A percentile compares a stretch with the other conserved stretches of the same genome.
These are phyloP conservation scores for Capitulum mitella DNA, from an alignment of 2,888 invertebrate species.

Conservation along the genomic window DNA sequence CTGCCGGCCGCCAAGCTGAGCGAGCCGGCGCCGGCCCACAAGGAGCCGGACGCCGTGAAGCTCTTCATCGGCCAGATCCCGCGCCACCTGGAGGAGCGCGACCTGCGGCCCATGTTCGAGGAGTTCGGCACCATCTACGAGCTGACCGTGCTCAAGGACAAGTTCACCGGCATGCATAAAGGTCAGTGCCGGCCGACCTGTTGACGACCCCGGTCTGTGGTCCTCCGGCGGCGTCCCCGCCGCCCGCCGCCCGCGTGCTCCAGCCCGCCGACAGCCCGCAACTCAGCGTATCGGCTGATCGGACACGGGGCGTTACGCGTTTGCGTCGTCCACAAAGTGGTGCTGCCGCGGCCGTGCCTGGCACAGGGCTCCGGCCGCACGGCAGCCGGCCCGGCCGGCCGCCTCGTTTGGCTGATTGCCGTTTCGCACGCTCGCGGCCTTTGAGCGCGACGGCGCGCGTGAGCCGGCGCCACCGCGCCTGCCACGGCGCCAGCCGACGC, in stretches of 20 bases:
- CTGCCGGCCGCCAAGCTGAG: conserved; percentile 21
- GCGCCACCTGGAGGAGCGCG: conserved; percentile 76
- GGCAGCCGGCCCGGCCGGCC: background rate
- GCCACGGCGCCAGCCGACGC: background rate
- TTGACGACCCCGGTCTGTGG: background rate
- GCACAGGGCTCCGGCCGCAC: background rate
- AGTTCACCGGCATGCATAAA: conserved; percentile 92
- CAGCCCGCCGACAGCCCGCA: background rate
- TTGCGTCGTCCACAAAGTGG: background rate
- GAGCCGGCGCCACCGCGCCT: background rate
- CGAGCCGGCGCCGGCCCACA: conserved; percentile 40
- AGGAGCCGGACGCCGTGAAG: conserved; percentile 59
- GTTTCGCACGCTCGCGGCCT: background rate
- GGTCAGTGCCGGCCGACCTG: conserved; percentile 41
- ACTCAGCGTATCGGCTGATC: background rate
- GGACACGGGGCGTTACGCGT: background rate
- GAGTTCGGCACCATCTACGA: conserved; percentile 90
- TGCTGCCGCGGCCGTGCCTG: background rate
- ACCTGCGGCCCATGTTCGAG: conserved; percentile 82
- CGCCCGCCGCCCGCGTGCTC: too few species aligned
- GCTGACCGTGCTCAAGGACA: conserved; percentile 87
- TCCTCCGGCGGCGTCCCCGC: too few species aligned
- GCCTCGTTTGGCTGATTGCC: background rate
- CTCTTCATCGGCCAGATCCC: conserved; percentile 91
- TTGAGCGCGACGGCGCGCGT: background rate